Percentiles rank a stretch among this genome's conserved stretches.
These are phyloP conservation scores for Forbesichthys agassizii DNA, from an alignment of 2,113 vertebrate genomes.

Conservation along the genomic window DNA sequence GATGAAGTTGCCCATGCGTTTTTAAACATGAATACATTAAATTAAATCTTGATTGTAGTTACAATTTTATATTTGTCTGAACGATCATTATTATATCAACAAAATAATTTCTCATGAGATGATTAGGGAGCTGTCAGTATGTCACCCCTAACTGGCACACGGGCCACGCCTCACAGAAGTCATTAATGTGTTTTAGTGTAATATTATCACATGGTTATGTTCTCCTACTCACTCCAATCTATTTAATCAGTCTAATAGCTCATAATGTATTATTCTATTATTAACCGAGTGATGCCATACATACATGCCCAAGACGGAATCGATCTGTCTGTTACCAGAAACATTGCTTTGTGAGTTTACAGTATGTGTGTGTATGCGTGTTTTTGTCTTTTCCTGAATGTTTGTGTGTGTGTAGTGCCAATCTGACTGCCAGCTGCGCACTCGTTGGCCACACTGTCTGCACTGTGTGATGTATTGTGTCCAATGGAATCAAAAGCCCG, in stretches of 20 bases:
- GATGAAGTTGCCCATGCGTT: neutral
- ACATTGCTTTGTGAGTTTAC: neutral
- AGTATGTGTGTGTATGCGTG: neutral
- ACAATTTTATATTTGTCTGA: constrained; percentile 10
- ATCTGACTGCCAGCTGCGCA: neutral
- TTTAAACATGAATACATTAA: constrained; percentile 32
- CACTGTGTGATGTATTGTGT: neutral
- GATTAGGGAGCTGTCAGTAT: constrained; percentile 51
- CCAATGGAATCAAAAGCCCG: constrained; percentile 51
- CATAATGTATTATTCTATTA: constrained; percentile 74
- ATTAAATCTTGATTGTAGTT: constrained; percentile 1
- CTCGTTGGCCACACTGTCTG: constrained; percentile 8
- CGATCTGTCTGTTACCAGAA: constrained; percentile 60
- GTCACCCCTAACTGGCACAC: constrained; percentile 50
- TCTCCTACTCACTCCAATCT: constrained; percentile 64
- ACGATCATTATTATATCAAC: constrained; percentile 53
- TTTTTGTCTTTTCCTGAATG: neutral
- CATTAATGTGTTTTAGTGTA: constrained; percentile 66
- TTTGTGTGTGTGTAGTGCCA: neutral
- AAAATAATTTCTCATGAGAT: constrained; percentile 58
- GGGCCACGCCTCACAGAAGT: constrained; percentile 47
- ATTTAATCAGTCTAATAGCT: constrained; percentile 75
- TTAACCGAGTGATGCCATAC: constrained; percentile 75
- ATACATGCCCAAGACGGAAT: constrained; percentile 49
- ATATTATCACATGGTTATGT: constrained; percentile 65